Conservation (phyloP, 2,113 vertebrate genomes). For the Ptilorrhoa leucosticta region DNA sequence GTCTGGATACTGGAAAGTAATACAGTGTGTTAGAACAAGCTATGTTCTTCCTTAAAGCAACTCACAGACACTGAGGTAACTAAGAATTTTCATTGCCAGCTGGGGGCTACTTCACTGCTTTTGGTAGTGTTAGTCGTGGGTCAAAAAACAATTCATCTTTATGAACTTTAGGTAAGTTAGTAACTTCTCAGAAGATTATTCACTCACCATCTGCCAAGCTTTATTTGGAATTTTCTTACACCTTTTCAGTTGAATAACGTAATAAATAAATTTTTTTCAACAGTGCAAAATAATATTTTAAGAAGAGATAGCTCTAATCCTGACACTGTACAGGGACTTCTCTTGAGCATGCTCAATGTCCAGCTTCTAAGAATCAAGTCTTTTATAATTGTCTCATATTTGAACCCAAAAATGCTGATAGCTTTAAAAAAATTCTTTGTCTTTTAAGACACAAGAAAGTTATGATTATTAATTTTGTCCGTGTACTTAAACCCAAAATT, state of each 20-base stretch:
- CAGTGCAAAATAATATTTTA: neutral
- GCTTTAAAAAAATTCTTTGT: neutral
- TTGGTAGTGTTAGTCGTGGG: neutral
- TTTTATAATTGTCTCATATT: neutral
- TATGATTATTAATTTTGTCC: neutral
- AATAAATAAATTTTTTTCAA: neutral
- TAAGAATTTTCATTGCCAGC: neutral
- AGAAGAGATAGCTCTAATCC: neutral
- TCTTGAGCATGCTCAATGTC: accelerated
- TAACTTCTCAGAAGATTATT: neutral
- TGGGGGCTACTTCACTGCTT: neutral
- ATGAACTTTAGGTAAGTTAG: neutral
- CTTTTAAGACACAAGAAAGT: neutral
- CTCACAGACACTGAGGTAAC: neutral
- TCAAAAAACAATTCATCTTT: neutral
- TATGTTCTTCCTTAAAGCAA: neutral
- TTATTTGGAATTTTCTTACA: neutral
- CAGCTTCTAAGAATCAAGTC: neutral
- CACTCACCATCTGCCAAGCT: neutral
- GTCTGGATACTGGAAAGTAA: neutral
- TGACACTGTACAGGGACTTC: neutral
- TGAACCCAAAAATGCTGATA: neutral
- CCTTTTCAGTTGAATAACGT: neutral
- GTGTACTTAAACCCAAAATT: neutral
- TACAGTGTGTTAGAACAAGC: neutral